Evolutionary conservation across 2,113 vertebrate species (phyloP).

Genomic region (Hypomesus transpacificus): DNA sequence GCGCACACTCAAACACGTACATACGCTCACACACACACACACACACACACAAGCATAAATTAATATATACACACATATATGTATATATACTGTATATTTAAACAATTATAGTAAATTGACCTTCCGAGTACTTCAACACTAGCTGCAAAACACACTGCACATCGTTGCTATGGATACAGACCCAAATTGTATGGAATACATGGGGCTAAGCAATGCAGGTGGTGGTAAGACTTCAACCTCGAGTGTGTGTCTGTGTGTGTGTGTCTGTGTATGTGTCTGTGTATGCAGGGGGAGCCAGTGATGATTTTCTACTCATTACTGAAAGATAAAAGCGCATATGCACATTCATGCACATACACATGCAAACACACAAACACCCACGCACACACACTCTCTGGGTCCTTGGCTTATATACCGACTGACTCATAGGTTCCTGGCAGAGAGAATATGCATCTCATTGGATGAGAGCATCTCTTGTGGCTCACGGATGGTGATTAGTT

Average conservation of each 20-base stretch:
- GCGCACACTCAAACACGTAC: conserved; percentile 3
- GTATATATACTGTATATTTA: not conserved
- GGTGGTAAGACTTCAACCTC: not conserved
- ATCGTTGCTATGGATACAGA: conserved; percentile 29
- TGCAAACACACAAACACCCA: not conserved
- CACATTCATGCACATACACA: not conserved
- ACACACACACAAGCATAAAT: conserved; percentile 5
- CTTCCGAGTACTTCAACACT: too few species aligned
- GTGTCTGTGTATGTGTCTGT: too few species aligned
- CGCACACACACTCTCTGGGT: not conserved
- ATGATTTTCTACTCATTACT: not conserved
- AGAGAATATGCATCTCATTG: not conserved
- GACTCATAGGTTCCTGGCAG: not conserved
- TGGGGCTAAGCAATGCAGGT: not conserved
- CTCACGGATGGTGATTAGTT: not conserved
- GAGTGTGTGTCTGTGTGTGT: too few species aligned
- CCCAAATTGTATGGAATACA: not conserved
- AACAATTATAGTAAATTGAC: too few species aligned
- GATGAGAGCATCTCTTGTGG: not conserved
- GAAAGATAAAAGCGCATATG: not conserved
- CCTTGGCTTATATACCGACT: not conserved
- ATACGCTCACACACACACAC: conserved; percentile 2
- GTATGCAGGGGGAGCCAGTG: too few species aligned
- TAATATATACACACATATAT: conserved; percentile 8
- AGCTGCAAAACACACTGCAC: conserved; percentile 3